Percentiles rank a stretch among this genome's conserved stretches.
phyloP scores from a whole-genome alignment of 2,888 invertebrate species.

The Ernsta delagoae region DNA sequence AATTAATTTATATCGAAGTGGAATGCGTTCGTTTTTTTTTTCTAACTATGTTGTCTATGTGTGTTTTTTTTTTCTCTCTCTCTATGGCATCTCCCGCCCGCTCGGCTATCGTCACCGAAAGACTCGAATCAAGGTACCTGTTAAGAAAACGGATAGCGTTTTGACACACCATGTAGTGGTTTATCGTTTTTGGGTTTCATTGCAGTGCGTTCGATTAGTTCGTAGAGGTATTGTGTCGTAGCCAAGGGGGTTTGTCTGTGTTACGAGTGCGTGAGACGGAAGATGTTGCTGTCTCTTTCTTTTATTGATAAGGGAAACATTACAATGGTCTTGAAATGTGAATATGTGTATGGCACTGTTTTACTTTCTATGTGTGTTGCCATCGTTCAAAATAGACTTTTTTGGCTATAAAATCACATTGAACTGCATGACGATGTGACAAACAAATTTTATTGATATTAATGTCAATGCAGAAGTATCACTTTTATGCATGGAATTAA shows the following conservation, averaged over 20 bases:
- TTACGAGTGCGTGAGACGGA: constrained; percentile 60
- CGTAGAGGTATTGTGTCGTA: constrained; percentile 82
- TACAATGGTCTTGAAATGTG: neutral
- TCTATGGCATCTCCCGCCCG: constrained; percentile 88
- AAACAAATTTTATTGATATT: neutral
- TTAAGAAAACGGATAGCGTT: constrained; percentile 44
- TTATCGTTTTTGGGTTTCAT: constrained; percentile 62
- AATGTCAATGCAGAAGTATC: neutral
- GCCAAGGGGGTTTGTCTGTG: constrained; percentile 83
- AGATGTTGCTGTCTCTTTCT: constrained; percentile 60
- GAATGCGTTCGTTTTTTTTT: constrained; percentile 82
- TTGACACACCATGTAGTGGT: constrained; percentile 69
- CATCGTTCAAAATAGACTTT: neutral
- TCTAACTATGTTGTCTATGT: constrained; percentile 88
- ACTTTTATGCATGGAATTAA: too few species aligned
- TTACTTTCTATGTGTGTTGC: neutral
- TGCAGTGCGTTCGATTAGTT: constrained; percentile 66
- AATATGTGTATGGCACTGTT: neutral
- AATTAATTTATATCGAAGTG: constrained; percentile 56
- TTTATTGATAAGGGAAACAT: neutral
- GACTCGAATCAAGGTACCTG: constrained; percentile 83
- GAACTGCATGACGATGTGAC: neutral
- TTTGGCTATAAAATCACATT: too few species aligned
- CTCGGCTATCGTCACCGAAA: constrained; percentile 86
- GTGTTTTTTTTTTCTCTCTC: constrained; percentile 86